phyloP scores from a whole-genome alignment of 2,113 vertebrate species.

The Thermophis baileyi region DNA sequence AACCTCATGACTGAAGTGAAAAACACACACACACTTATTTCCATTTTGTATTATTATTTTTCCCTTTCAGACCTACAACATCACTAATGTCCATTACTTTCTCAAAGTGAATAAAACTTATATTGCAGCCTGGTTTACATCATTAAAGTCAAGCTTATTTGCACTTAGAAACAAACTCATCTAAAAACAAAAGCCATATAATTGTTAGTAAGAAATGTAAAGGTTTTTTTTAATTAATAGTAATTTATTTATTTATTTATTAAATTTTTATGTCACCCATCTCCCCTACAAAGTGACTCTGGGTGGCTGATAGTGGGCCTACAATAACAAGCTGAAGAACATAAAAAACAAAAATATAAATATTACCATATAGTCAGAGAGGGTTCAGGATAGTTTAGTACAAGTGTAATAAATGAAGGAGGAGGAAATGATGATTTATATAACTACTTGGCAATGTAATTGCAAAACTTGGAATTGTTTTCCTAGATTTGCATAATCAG shows the following conservation, averaged over 20 bases:
- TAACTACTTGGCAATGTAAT: neutral
- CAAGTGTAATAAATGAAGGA: neutral
- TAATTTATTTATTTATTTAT: neutral
- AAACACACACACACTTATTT: conserved; percentile 55
- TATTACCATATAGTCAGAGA: neutral
- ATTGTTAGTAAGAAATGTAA: neutral
- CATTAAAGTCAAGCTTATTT: conserved; percentile 27
- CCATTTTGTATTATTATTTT: conserved; percentile 56
- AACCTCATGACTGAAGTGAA: conserved; percentile 46
- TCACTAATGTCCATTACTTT: conserved; percentile 26
- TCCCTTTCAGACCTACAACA: conserved; percentile 33
- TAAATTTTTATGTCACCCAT: neutral
- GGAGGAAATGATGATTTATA: neutral
- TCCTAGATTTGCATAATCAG: neutral
- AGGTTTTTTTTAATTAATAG: neutral
- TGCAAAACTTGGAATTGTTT: neutral
- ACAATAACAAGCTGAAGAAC: neutral
- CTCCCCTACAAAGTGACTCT: neutral
- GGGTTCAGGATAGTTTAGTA: neutral
- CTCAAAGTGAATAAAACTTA: conserved; percentile 28
- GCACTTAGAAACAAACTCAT: neutral
- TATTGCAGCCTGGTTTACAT: conserved; percentile 26
- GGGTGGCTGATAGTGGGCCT: neutral
- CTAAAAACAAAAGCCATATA: neutral
- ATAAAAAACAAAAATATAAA: neutral